phyloP scores from a whole-genome alignment of 1,140 invertebrate species.

The Wiebesia pumilae region DNA sequence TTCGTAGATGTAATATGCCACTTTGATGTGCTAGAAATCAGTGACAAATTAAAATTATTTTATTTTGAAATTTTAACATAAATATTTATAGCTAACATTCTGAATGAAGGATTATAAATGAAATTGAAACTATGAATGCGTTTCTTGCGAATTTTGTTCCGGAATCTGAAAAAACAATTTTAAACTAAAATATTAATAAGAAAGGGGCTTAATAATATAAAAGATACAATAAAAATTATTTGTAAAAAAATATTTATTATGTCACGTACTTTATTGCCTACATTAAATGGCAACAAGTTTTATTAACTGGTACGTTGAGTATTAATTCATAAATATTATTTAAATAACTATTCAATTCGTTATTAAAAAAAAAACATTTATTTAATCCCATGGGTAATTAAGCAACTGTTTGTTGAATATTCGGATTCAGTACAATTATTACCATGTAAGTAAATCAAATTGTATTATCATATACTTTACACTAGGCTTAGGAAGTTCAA shows the following conservation, averaged over 20 bases:
- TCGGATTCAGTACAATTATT: background rate
- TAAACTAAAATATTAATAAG: background rate
- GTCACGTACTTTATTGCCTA: conserved; percentile 22
- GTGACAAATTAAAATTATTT: too few species aligned
- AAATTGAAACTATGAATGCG: background rate
- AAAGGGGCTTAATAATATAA: background rate
- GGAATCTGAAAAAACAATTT: background rate
- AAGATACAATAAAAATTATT: background rate
- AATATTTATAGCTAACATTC: too few species aligned
- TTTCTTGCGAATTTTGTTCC: background rate
- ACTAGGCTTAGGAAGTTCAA: too few species aligned
- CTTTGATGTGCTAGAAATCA: too few species aligned
- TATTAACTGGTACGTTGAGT: conserved; percentile 7
- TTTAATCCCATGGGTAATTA: too few species aligned
- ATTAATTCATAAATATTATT: conserved; percentile 24
- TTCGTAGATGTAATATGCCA: too few species aligned
- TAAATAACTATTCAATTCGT: background rate
- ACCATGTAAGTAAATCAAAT: too few species aligned
- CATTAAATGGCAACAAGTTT: conserved; percentile 49
- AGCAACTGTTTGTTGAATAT: background rate
- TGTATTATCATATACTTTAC: too few species aligned
- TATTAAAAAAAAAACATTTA: too few species aligned
- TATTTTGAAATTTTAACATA: too few species aligned
- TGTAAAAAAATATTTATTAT: conserved; percentile 40
- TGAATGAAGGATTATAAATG: too few species aligned